These are phyloP conservation scores for Prosapia bicincta DNA, from an alignment of 2,888 invertebrate genomes.

Conservation along the genomic window DNA sequence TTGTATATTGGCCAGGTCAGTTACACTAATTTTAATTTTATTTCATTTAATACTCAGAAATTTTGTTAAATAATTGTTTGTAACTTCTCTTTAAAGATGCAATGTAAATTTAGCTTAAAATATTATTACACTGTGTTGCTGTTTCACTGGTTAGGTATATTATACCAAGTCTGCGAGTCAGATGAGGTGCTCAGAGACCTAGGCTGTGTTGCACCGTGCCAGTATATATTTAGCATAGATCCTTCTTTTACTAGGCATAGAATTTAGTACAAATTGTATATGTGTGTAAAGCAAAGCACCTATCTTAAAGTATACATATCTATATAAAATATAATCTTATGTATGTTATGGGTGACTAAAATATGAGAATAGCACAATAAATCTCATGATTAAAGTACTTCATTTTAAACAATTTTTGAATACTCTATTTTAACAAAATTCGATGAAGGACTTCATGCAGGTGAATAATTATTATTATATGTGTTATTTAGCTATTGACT, in stretches of 20 bases:
- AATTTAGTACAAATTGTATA: not conserved
- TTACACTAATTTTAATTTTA: not conserved
- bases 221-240: not conserved
- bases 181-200: not conserved
- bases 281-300: not conserved
- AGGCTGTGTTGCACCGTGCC: not conserved
- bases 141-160: not conserved
- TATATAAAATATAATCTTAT: not conserved
- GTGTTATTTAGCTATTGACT: too few relatives aligned
- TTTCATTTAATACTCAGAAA: not conserved
- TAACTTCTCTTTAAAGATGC: not conserved
- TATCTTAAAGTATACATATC: not conserved
- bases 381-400: too few relatives aligned
- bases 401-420: too few relatives aligned
- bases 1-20: not conserved
- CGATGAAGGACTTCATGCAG: too few relatives aligned
- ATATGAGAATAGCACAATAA: not conserved
- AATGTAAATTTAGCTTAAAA: not conserved
- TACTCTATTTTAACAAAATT: too few relatives aligned
- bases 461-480: too few relatives aligned
- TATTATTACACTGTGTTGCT: not conserved
- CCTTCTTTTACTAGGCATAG: not conserved
- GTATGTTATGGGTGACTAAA: not conserved
- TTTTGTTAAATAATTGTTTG: not conserved
- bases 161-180: not conserved